Conservation (phyloP, 2,888 invertebrate genomes). For the Onthophagus sagittarius region DNA sequence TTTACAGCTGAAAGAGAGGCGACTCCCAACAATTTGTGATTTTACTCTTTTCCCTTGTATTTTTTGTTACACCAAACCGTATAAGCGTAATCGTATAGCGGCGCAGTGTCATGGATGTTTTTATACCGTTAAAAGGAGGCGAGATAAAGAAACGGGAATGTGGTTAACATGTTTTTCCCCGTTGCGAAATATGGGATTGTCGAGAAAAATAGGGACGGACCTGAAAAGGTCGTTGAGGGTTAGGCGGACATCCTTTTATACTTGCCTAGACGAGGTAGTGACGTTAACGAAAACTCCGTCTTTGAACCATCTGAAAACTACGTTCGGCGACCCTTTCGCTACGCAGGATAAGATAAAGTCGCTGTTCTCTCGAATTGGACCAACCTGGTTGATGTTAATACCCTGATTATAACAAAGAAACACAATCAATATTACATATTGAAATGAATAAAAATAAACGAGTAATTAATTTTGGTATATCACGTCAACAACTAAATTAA, state of each 20-base stretch:
- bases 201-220: not conserved
- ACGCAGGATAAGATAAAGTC: slow-evolving; percentile 75
- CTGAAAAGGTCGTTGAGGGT: not conserved
- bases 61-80: not conserved
- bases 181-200: not conserved
- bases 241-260: slow-evolving; percentile 15
- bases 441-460: no score
- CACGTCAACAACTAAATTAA: no score
- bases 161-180: not conserved
- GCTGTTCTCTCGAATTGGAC: slow-evolving; percentile 62
- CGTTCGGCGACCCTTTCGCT: slow-evolving; percentile 71
- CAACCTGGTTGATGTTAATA: slow-evolving; percentile 52
- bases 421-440: not conserved
- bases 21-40: not conserved
- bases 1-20: not conserved
- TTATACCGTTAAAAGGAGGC: not conserved
- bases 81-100: not conserved
- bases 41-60: not conserved
- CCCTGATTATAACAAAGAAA: slow-evolving; percentile 44
- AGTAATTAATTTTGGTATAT: no score
- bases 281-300: slow-evolving; percentile 73
- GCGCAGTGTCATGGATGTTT: not conserved
- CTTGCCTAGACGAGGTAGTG: slow-evolving; percentile 68
- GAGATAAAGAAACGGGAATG: not conserved
- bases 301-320: slow-evolving; percentile 78